These are phyloP conservation scores for Cerceris ruficornis DNA, from an alignment of 2,888 invertebrate genomes.

Conservation along the genomic window DNA sequence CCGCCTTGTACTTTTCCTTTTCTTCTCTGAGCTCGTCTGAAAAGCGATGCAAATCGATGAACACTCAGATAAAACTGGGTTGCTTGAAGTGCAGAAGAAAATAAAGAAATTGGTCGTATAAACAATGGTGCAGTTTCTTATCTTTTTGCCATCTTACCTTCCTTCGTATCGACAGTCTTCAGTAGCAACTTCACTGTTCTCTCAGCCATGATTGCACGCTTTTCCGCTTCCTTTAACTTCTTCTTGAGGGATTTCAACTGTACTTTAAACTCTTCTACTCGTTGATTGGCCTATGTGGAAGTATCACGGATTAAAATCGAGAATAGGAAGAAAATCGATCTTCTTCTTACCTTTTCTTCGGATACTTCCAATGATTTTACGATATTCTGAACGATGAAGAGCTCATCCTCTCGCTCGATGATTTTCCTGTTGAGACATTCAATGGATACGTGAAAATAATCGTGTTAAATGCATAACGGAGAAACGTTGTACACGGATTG, in stretches of 20 bases:
- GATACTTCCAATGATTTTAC: constrained; percentile 80
- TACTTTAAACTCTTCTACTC: constrained; percentile 79
- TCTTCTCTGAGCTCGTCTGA: constrained; percentile 85
- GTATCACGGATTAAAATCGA: not conserved
- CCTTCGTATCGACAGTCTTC: constrained; percentile 79
- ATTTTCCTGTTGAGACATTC: constrained; percentile 73
- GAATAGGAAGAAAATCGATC: not conserved
- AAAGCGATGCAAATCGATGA: constrained; percentile 51
- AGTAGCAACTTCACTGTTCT: constrained; percentile 76
- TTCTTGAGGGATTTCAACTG: constrained; percentile 76
- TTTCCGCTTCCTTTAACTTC: constrained; percentile 77
- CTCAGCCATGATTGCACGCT: constrained; percentile 78
- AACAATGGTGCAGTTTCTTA: not conserved
- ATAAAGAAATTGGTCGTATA: not conserved
- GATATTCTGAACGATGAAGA: constrained; percentile 80
- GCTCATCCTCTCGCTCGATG: constrained; percentile 80
- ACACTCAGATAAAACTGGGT: not conserved
- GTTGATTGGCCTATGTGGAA: constrained; percentile 77
- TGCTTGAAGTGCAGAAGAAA: not conserved
- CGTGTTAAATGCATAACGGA: not conserved
- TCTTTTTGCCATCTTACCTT: constrained; percentile 68
- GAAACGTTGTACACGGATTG: constrained; percentile 5
- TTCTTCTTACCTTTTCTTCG: constrained; percentile 76
- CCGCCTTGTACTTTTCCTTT: constrained; percentile 90
- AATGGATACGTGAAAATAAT: not conserved